Evolutionary conservation across 2,888 invertebrate species (phyloP), one percentile per base, ranked within the genome.

Genomic region (Orchesella flavescens): DNA sequence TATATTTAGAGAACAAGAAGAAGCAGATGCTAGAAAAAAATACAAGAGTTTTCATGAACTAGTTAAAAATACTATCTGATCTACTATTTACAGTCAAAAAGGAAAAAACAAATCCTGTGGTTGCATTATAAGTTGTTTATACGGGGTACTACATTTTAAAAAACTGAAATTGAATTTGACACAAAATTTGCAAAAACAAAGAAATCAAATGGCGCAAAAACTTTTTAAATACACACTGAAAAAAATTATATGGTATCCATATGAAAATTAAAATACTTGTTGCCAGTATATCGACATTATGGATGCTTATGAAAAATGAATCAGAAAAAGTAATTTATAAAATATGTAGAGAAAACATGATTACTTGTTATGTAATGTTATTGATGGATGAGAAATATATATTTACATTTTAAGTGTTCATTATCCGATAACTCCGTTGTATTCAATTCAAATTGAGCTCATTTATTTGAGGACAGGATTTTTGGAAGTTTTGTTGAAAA

Each of bases 401-500:
- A 77, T 59, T 59, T 77, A 59, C 76, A 68, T 68, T 77, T 77
- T 77, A 68, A 77, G 76, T 77, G 76, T 77, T 78, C 77, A 78
- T 69, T 78, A 69, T 59, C 61, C 69, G 77, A 85, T 84, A 77
- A 83, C 84, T 86, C 86, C 85, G 83, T 85, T 86, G 86, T 84
- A 87, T 85, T 85, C 83, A 84, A 84, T 85, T 87, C 85, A 84
- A 84, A 86, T 85, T 77, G 84, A 87, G 87, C 86, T 87, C 85
- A 86, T 85, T 87, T 86, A 77, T 87, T 86, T 85, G 84, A 75
- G 65, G 65, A 65, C 75, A 53, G 63, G 44, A 61, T 61, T 61
- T 59, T 57, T 10, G 13, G 44, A 63, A 49, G 49, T 75, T 65
- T 65, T 65, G 65, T 65, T 75, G 75, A 66, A 65, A 66, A 63